Percentiles rank a stretch among this genome's conserved stretches.
These are phyloP conservation scores for Centroberyx gerrardi DNA, from an alignment of 2,797 vertebrate species.

Conservation along the genomic window DNA sequence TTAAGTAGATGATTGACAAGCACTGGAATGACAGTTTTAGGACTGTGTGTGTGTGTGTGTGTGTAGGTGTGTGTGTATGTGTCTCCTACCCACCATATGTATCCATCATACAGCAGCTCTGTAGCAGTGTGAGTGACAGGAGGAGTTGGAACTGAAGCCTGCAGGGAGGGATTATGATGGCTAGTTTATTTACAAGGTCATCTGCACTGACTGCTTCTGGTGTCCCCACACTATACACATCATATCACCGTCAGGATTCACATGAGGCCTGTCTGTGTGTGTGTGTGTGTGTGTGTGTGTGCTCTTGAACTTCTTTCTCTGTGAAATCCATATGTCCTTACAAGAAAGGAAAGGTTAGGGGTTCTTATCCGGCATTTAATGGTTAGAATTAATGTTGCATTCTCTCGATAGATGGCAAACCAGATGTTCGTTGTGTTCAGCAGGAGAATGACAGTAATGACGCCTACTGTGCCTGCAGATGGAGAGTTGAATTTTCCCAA, in stretches of 20 bases:
- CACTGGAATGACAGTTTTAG: conserved; percentile 43
- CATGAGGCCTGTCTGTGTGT: background rate
- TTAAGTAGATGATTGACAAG: conserved; percentile 46
- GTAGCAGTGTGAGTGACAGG: conserved; percentile 65
- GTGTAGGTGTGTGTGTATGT: conserved; percentile 33
- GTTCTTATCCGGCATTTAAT: background rate
- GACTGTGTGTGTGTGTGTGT: conserved; percentile 22
- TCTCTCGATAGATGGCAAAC: conserved; percentile 21
- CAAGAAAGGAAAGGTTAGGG: conserved; percentile 8
- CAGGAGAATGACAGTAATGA: conserved; percentile 52
- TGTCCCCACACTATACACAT: conserved; percentile 43
- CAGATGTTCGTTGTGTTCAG: conserved; percentile 39
- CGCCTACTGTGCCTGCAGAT: conserved; percentile 35
- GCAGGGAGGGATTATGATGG: conserved; percentile 75
- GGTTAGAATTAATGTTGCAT: conserved; percentile 4
- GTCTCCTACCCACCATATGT: conserved; percentile 38
- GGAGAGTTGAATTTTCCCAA: conserved; percentile 39
- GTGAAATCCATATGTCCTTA: conserved; percentile 1
- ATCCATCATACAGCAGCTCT: conserved; percentile 38
- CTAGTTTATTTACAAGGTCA: conserved; percentile 82
- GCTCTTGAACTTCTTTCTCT: conserved; percentile 4
- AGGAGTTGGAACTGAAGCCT: conserved; percentile 48
- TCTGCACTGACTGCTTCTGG: conserved; percentile 49
- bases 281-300: conserved; percentile 5
- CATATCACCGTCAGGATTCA: conserved; percentile 35